Percentiles rank a stretch among this genome's conserved stretches.
phyloP scores from a whole-genome alignment of 2,113 vertebrate species.

The Aldabrachelys gigantea region DNA sequence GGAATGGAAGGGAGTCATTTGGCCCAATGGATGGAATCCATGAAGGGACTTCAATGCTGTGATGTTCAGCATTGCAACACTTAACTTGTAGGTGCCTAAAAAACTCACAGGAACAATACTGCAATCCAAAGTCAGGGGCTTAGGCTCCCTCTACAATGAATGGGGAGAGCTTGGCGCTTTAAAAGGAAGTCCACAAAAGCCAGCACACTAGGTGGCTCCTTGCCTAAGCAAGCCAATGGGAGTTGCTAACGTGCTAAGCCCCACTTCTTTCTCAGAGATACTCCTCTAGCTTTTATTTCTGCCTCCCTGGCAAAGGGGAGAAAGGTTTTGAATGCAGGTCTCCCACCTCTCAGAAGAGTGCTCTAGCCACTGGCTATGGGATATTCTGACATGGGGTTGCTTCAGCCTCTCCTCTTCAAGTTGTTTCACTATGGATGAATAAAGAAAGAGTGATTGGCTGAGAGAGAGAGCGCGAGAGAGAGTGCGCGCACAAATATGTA shows the following conservation, averaged over 20 bases:
- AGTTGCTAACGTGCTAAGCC: too few species aligned
- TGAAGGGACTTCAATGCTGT: not conserved
- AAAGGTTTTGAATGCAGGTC: not conserved
- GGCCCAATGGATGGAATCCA: not conserved
- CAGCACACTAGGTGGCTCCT: not conserved
- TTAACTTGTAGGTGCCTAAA: not conserved
- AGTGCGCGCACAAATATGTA: not conserved
- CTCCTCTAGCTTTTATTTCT: not conserved
- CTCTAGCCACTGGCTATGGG: not conserved
- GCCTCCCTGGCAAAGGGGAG: not conserved
- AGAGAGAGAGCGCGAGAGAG: not conserved
- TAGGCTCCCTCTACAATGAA: not conserved
- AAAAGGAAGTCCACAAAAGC: not conserved
- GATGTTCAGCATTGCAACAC: not conserved
- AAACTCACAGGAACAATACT: not conserved
- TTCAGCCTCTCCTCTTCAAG: not conserved
- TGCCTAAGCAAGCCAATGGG: too few species aligned
- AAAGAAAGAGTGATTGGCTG: not conserved
- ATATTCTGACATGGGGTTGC: not conserved
- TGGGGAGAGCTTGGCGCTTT: not conserved
- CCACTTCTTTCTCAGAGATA: too few species aligned
- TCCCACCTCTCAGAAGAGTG: not conserved
- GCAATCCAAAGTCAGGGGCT: not conserved
- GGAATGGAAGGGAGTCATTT: accelerated
- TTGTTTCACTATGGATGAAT: not conserved